Conservation (phyloP, 2,113 vertebrate species). For the Mustelus asterias region DNA sequence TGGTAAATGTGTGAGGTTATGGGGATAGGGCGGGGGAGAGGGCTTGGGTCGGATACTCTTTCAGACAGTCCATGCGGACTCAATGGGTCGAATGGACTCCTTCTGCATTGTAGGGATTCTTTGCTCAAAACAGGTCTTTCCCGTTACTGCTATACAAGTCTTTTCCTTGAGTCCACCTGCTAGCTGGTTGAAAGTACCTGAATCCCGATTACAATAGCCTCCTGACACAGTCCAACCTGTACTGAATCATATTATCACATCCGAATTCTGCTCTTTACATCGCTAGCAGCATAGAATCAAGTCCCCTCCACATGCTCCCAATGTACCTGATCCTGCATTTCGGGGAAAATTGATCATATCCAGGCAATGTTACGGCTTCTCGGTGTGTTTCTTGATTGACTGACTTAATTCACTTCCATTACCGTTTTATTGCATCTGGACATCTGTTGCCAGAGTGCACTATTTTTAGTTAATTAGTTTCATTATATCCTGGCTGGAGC, state of each 20-base stretch:
- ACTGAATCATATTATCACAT: too few species aligned
- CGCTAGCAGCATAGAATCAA: background rate
- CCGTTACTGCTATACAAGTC: too few species aligned
- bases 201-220: background rate
- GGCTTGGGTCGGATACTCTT: too few species aligned
- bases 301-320: too few species aligned
- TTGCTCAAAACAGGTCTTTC: too few species aligned
- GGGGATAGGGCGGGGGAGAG: too few species aligned
- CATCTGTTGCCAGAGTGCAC: background rate
- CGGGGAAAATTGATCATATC: background rate
- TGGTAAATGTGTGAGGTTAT: too few species aligned
- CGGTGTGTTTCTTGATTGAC: background rate
- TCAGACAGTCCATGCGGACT: too few species aligned
- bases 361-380: background rate
- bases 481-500: slow-evolving; percentile 4
- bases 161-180: background rate
- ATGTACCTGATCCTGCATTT: background rate
- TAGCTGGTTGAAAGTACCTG: background rate
- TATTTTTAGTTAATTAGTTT: slow-evolving; percentile 29
- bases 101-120: too few species aligned
- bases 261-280: background rate
- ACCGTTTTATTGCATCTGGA: background rate
- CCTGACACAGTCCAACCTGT: background rate
- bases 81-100: too few species aligned
- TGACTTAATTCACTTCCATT: background rate